phyloP scores from a whole-genome alignment of 2,888 invertebrate genomes.

The Nephrocerus scutellatus region DNA sequence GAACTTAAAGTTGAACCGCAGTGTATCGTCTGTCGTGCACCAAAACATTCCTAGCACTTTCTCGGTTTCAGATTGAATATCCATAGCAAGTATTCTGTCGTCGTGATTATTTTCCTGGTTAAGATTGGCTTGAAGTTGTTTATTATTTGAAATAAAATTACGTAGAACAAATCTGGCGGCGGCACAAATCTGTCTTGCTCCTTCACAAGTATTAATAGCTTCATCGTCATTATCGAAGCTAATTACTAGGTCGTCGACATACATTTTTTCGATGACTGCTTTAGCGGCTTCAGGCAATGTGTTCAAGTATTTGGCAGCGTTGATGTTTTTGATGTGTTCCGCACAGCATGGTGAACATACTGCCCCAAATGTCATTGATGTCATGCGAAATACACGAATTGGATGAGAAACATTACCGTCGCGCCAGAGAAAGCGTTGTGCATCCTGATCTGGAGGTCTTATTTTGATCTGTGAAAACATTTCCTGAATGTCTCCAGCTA shows the following conservation, averaged over 20 bases:
- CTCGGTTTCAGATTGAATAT: conserved; percentile 5
- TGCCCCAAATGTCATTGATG: conserved; percentile 20
- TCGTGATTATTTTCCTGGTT: background rate
- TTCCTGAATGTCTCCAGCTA: conserved; percentile 31
- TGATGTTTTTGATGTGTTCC: background rate
- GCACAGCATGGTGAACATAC: conserved; percentile 6
- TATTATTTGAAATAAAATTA: conserved; percentile 18
- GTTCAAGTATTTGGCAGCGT: conserved; percentile 14
- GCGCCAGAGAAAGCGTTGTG: conserved; percentile 24
- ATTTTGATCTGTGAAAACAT: conserved; percentile 33
- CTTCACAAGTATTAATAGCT: conserved; percentile 25
- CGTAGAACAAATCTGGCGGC: too few species aligned
- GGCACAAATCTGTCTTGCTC: too few species aligned
- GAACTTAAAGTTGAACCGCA: conserved; percentile 20
- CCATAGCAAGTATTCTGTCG: background rate
- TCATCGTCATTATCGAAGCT: conserved; percentile 28
- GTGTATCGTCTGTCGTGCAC: conserved; percentile 19
- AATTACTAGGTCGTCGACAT: conserved; percentile 22
- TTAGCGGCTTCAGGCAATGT: conserved; percentile 17
- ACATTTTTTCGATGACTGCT: conserved; percentile 18
- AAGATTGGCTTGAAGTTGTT: background rate
- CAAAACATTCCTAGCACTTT: conserved; percentile 22
- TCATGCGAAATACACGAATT: conserved; percentile 11
- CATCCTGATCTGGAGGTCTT: conserved; percentile 21
- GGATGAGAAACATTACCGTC: conserved; percentile 3